A percentile compares a stretch with the other conserved stretches of the same genome.
Evolutionary conservation across 2,888 invertebrate genomes (phyloP).

Genomic region (Chironomus tentans): DNA sequence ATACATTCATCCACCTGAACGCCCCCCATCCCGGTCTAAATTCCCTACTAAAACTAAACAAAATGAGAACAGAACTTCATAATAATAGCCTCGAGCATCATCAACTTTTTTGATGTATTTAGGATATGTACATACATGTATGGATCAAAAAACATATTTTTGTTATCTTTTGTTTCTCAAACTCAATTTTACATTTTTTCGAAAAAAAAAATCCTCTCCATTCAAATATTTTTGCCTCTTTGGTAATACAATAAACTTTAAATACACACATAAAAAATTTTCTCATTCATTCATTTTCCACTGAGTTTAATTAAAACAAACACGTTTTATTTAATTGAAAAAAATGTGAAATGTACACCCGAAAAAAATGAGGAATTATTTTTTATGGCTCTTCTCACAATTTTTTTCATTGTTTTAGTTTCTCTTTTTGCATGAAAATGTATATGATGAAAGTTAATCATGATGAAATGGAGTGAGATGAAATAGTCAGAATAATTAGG

Average conservation of each 20-base stretch:
- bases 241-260: not conserved
- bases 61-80: not conserved
- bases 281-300: not conserved
- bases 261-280: not conserved
- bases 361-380: not conserved
- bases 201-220: not conserved
- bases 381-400: not conserved
- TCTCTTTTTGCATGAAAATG: too few relatives aligned
- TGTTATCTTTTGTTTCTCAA: constrained; percentile 3
- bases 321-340: constrained; percentile 20
- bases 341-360: not conserved
- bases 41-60: too few relatives aligned
- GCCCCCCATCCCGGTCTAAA: too few relatives aligned
- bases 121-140: not conserved
- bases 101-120: constrained; percentile 2
- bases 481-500: too few relatives aligned
- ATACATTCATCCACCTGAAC: too few relatives aligned
- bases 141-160: not conserved
- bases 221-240: not conserved
- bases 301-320: constrained; percentile 13
- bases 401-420: not conserved
- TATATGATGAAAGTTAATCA: not conserved
- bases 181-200: not conserved
- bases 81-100: constrained; percentile 4
- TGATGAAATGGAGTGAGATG: not conserved